Conservation (phyloP, 2,888 invertebrate species). For the Drosophila imparisetae region DNA sequence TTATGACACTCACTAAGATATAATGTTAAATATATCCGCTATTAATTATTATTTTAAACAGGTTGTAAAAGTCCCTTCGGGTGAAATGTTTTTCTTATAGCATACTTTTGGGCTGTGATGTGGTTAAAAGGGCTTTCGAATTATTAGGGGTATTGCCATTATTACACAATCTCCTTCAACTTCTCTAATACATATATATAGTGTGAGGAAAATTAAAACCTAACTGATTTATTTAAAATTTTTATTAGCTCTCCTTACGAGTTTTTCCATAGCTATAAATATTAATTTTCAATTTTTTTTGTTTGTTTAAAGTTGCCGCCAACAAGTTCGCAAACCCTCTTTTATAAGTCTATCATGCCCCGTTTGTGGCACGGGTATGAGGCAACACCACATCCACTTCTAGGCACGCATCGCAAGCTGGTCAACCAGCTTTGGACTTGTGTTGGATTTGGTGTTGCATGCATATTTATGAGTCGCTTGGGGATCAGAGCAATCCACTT, state of each 20-base stretch:
- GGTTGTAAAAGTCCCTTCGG: not conserved
- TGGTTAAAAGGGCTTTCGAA: not conserved
- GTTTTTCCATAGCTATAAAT: not conserved
- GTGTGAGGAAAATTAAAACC: not conserved
- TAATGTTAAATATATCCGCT: not conserved
- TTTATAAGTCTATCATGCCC: slow-evolving; percentile 17
- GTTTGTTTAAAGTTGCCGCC: no score
- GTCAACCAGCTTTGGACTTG: slow-evolving; percentile 42
- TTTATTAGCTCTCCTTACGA: not conserved
- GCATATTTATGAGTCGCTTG: slow-evolving; percentile 70
- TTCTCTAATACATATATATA: not conserved
- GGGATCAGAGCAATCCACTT: slow-evolving; percentile 49
- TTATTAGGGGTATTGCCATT: not conserved
- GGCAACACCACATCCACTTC: slow-evolving; percentile 11
- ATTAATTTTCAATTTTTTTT: no score
- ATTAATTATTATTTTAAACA: not conserved
- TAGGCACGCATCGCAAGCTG: slow-evolving; percentile 40
- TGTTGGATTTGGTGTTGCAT: slow-evolving; percentile 52
- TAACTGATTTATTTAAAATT: not conserved
- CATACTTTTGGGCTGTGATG: slow-evolving; percentile 31
- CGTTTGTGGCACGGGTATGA: slow-evolving; percentile 13
- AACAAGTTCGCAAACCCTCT: not conserved
- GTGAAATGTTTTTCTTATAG: not conserved
- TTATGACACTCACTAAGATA: not conserved
- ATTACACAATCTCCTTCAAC: not conserved